Base-by-base conservation (phyloP, 2,888 invertebrate species). In the Baccha elongata region DNA sequence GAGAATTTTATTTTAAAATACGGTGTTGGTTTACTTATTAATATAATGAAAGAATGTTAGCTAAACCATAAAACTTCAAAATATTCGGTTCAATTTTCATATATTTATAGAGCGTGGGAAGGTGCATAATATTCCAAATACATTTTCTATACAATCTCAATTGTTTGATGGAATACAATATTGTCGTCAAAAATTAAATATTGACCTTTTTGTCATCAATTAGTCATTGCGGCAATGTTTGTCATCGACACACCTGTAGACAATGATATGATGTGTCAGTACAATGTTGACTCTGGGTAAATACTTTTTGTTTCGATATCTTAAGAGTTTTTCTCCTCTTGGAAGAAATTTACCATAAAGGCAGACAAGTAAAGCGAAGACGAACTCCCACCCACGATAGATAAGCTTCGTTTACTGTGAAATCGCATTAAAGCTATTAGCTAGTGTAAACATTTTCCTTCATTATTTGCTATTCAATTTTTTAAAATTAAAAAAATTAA, bases 351-450 rank as follows among this genome's bases (percentile, higher is more conserved):
- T 65, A 76, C 76, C 74, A 80, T 64, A 64, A 58, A 55, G 62
- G 53, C 64, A 48, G 4, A n/a, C n/a, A n/a, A 32, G 19, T 52
- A 15, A 32, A 35, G 40, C 32, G n/a, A 44, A 32, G 26, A 80
- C 50, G 69, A 3, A 3, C 29, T 8, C 58, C 75, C 69, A 74
- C 58, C 74, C 69, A 74, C 50, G 68, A 71, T 76, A 64, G 76
- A 76, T 83, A 83, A 83, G 78, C 81, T 76, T 71, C 72, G 81
- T 83, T 83, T 72, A 67, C 81, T 78, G 76, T 76, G 78, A 83
- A 83, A 83, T 76, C 81, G 81, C 81, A 83, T 83, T 83, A 83
- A 83, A 67, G 81, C 81, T 83, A 83, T 83, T 83, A 83, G 68
- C 81, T 60, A 44, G 48, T 26, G 81, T 50, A 76, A 83, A 83